Evolutionary conservation across 2,113 vertebrate species (phyloP), one percentile per base, ranked within the genome.

Genomic region (Tauraco erythrolophus): DNA sequence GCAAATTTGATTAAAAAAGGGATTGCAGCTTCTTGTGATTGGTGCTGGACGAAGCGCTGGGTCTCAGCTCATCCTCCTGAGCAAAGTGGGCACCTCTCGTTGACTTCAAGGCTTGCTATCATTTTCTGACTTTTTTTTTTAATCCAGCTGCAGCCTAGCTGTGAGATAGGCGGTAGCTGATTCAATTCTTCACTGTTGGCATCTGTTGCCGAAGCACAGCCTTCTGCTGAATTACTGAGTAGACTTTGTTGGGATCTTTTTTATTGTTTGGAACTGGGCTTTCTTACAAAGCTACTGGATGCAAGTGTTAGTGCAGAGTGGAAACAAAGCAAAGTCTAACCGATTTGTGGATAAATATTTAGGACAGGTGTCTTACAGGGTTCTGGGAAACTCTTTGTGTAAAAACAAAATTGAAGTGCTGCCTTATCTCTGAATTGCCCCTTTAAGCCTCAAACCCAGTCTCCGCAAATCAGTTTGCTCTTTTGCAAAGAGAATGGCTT

Each of bases 1-100:
- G 60, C 24, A 37, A 9, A 54, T 54, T 18, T 57, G 19, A 22
- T 87, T 45, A 15, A 33, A n/a, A 89, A 61, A 58, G n/a, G 28
- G 51, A 14, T 50, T 86, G 23, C 22, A 76, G 21, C 80, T 33
- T 8, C 14, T 53, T 1, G 1, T 64, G 35, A 18, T 10, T 86
- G 68, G n/a, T 72, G 71, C 31, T 2, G 5, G 12, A 53, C 3
- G 1, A 48, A 64, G n/a, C 4, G 1, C 54, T 0, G 1, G 14
- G n/a, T 89, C 35, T 77, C 37, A 7, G 35, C 46, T 78, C 33
- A 27, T 62, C 85, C 28, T 82, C 41, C 41, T 31, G 66, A 54
- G 75, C 33, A 45, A 57, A 48, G 27, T 2, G 1, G 4, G 18
- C 27, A 16, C 41, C 71, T 90, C 61, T 62, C 0, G 0, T 19